phyloP scores from a whole-genome alignment of 2,888 invertebrate species.

The Ecliptopera silaceata region DNA sequence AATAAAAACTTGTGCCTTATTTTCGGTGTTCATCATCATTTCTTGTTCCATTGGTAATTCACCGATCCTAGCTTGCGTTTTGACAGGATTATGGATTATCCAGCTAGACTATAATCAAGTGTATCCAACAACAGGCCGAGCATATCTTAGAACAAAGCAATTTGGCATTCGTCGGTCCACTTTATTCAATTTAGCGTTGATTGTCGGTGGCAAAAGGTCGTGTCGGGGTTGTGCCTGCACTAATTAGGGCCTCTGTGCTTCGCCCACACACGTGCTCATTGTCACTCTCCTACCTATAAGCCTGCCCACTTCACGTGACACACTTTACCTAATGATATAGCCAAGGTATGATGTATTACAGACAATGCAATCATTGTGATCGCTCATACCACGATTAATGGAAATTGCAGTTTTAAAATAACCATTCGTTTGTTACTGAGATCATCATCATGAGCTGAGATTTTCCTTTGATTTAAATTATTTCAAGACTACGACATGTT shows the following conservation, averaged over 20 bases:
- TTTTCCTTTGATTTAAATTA: neutral
- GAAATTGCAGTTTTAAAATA: constrained; percentile 12
- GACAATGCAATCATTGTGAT: constrained; percentile 32
- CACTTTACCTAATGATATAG: constrained; percentile 30
- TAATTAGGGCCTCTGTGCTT: constrained; percentile 72
- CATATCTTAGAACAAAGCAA: constrained; percentile 41
- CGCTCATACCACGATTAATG: constrained; percentile 14
- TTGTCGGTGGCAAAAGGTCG: constrained; percentile 76
- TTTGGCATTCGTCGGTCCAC: constrained; percentile 65
- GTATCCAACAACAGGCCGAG: neutral
- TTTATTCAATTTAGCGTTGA: constrained; percentile 77
- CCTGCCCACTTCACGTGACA: constrained; percentile 41
- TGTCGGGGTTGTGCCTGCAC: constrained; percentile 68
- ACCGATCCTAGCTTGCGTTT: neutral
- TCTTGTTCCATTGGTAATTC: constrained; percentile 34
- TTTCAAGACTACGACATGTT: neutral
- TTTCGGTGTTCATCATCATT: constrained; percentile 55
- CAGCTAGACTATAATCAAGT: constrained; percentile 2
- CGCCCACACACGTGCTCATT: constrained; percentile 69
- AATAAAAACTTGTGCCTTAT: constrained; percentile 55
- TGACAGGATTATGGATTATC: neutral
- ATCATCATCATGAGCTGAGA: neutral
- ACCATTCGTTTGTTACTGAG: neutral
- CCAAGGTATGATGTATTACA: constrained; percentile 20
- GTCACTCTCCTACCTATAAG: constrained; percentile 50